Evolutionary conservation across 2,113 vertebrate genomes (phyloP), one percentile per base, ranked within the genome.

Genomic region (Zosterops japonicus): DNA sequence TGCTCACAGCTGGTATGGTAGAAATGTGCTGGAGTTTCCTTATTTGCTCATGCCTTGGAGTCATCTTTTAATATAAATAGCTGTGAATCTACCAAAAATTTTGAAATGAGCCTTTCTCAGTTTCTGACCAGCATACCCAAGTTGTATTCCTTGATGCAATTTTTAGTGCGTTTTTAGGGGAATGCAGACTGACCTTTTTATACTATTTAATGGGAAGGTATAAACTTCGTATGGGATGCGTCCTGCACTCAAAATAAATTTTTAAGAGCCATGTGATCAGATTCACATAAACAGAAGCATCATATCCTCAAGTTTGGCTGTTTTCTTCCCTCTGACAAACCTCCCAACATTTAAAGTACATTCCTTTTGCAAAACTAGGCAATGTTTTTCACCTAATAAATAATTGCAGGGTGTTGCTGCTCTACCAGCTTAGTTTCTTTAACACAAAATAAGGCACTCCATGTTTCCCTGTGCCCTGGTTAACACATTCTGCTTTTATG

Each of bases 11-110:
- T 92, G 91, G 35, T 82, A 6, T 52, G 81, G 65, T 49, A 68
- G 91, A 71, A 90, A 91, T 84, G 89, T 94, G 80, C 68, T 86
- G 57, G 14, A 68, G 31, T 68, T 89, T 91, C 69, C 41, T 47
- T 91, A 68, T 91, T 96, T 92, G 56, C 56, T 94, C 83, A 56
- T 89, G 93, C 68, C 87, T 95, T 52, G 72, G 76, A 93, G 80
- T 93, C 29, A 93, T 74, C 79, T 75, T 96, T 86, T 78, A 75
- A 75, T 78, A 87, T 52, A 91, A 84, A 87, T 78, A 91, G 36
- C 49, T 78, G 44, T 69, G 87, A 87, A 68, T 82, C 39, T 59
- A 75, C 46, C 44, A 87, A 0, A 28, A 74, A 83, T 46, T 92
- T 70, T 70, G 50, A 79, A 87, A 87, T 42, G 17, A 86, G 31